Evolutionary conservation across 2,113 vertebrate species (phyloP).

Genomic region (Xenopus laevis): DNA sequence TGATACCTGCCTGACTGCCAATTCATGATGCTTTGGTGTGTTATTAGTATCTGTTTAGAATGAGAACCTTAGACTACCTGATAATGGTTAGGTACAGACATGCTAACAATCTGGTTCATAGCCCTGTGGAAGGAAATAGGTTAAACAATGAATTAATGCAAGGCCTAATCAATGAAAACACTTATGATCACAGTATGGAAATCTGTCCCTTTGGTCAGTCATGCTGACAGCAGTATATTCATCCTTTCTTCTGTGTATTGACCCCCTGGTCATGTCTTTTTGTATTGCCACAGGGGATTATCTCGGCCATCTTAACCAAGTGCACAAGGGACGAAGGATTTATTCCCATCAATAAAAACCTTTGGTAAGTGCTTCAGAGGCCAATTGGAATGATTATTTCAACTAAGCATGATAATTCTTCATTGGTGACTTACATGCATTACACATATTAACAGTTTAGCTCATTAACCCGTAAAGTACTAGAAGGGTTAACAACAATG

Average conservation of each 20-base stretch:
- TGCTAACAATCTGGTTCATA: no score
- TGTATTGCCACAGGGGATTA: conserved; percentile 63
- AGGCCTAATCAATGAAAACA: conserved; percentile 45
- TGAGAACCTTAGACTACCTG: no score
- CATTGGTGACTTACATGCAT: neutral
- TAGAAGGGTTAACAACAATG: neutral
- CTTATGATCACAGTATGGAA: conserved; percentile 49
- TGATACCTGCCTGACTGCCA: no score
- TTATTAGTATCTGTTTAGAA: no score
- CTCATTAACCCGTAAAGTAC: neutral
- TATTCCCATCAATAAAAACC: conserved; percentile 72
- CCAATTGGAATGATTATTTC: conserved; percentile 56
- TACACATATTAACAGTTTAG: neutral
- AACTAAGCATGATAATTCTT: conserved; percentile 13
- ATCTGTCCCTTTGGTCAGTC: conserved; percentile 53
- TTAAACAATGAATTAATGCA: conserved; percentile 42
- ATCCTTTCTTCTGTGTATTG: conserved; percentile 62
- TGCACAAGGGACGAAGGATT: conserved; percentile 68
- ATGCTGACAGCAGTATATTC: conserved; percentile 51
- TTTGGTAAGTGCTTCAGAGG: conserved; percentile 73
- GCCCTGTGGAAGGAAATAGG: conserved; percentile 15
- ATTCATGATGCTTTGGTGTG: no score
- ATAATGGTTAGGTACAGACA: no score
- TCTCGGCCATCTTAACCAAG: conserved; percentile 65
- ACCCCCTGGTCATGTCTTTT: conserved; percentile 53